These are phyloP conservation scores for Acanthurus lineatus DNA, from an alignment of 2,797 vertebrate species.

Conservation along the genomic window DNA sequence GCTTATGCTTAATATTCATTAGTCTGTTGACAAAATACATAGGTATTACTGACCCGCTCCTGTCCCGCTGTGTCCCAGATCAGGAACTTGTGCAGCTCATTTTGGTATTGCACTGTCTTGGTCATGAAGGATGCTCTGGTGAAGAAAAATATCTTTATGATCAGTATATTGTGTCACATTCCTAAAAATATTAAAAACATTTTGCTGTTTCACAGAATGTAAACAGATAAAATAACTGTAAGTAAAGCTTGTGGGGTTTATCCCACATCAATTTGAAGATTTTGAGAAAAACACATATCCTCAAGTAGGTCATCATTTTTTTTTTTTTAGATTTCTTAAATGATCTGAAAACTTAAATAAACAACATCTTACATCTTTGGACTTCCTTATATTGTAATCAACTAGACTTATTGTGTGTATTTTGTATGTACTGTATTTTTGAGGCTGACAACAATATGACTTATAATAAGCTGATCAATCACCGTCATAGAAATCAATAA, in stretches of 20 bases:
- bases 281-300: neutral
- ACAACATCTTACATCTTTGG: neutral
- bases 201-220: neutral
- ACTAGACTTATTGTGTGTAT: too few relatives aligned
- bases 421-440: neutral
- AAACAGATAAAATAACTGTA: neutral
- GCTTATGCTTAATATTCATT: neutral
- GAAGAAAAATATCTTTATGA: conserved; percentile 58
- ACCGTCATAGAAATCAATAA: neutral
- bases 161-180: neutral
- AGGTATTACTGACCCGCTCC: conserved; percentile 89
- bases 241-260: neutral
- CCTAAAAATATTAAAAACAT: neutral
- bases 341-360: neutral
- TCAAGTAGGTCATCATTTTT: neutral
- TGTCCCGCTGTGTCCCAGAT: conserved; percentile 99
- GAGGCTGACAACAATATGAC: neutral
- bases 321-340: neutral
- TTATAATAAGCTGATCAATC: neutral
- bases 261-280: neutral
- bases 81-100: conserved; percentile 98
- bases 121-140: conserved; percentile 99
- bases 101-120: conserved; percentile 99
- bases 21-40: neutral
- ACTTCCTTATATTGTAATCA: neutral